phyloP scores from a whole-genome alignment of 2,888 invertebrate species.

The Arge pagana region DNA sequence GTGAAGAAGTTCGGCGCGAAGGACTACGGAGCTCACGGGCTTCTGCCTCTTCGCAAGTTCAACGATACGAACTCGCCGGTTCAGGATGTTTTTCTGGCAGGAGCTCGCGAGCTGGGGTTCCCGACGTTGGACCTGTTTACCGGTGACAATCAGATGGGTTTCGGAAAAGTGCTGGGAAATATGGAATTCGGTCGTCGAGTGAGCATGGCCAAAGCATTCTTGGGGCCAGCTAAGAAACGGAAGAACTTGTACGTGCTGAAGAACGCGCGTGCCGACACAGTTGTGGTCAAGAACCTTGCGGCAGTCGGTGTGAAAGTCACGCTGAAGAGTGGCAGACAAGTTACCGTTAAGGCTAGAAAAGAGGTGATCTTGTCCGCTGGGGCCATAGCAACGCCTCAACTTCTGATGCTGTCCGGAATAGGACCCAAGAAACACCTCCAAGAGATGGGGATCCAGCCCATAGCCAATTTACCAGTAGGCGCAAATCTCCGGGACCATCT shows the following conservation, averaged over 20 bases:
- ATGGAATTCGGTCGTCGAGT: slow-evolving; percentile 78
- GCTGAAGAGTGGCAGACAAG: slow-evolving; percentile 62
- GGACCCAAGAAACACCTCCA: slow-evolving; percentile 70
- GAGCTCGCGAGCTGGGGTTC: slow-evolving; percentile 74
- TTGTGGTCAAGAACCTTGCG: slow-evolving; percentile 66
- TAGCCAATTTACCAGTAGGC: slow-evolving; percentile 73
- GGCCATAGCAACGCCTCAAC: slow-evolving; percentile 80
- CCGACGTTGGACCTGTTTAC: slow-evolving; percentile 74
- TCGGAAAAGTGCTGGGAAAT: slow-evolving; percentile 77
- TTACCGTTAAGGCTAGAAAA: slow-evolving; percentile 63
- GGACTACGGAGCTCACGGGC: slow-evolving; percentile 75
- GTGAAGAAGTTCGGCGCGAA: slow-evolving; percentile 62
- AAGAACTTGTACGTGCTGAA: slow-evolving; percentile 75
- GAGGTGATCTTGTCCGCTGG: slow-evolving; percentile 89
- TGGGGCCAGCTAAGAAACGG: slow-evolving; percentile 69
- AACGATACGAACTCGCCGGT: too few species aligned
- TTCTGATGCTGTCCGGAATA: slow-evolving; percentile 85
- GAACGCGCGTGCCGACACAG: slow-evolving; percentile 69
- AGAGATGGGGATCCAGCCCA: slow-evolving; percentile 65
- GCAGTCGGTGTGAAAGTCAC: slow-evolving; percentile 70
- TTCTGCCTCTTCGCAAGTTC: slow-evolving; percentile 74
- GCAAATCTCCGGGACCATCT: slow-evolving; percentile 85
- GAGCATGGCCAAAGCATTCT: slow-evolving; percentile 81
- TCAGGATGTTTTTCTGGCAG: slow-evolving; percentile 69
- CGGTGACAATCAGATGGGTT: slow-evolving; percentile 78